A percentile compares a stretch with the other conserved stretches of the same genome.
phyloP scores from a whole-genome alignment of 2,797 vertebrate species.

The Percopsis omiscomaycus region DNA sequence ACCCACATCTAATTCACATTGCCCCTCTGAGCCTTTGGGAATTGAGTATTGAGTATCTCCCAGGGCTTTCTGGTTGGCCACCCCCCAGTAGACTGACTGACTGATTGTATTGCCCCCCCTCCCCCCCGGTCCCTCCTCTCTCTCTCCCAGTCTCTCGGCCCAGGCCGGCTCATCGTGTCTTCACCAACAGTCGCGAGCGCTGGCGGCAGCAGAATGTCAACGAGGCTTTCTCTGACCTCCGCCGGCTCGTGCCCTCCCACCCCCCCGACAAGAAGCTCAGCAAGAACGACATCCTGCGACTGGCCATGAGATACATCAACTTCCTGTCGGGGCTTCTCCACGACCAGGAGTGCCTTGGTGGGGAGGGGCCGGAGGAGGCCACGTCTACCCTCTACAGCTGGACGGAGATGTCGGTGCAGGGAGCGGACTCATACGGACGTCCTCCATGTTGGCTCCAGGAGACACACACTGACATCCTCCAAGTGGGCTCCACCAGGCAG shows the following conservation, averaged over 20 bases:
- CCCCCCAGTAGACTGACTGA: too few relatives aligned
- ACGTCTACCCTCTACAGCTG: constrained; percentile 45
- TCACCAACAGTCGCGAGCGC: constrained; percentile 88
- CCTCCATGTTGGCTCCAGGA: too few relatives aligned
- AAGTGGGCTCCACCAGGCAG: too few relatives aligned
- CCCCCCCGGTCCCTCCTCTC: neutral
- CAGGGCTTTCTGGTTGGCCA: too few relatives aligned
- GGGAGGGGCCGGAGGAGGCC: neutral
- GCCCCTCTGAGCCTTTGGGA: too few relatives aligned
- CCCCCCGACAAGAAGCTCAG: constrained; percentile 92
- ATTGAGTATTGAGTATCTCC: too few relatives aligned
- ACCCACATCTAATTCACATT: too few relatives aligned
- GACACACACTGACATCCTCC: too few relatives aligned
- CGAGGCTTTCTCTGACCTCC: constrained; percentile 87
- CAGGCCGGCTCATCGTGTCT: constrained; percentile 81
- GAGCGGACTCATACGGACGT: constrained; percentile 81
- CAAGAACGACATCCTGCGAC: constrained; percentile 91
- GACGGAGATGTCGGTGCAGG: constrained; percentile 74
- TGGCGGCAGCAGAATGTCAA: constrained; percentile 94
- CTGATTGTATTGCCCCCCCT: too few relatives aligned
- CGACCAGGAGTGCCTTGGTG: constrained; percentile 78
- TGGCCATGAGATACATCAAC: constrained; percentile 91
- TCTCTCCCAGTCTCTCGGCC: constrained; percentile 77
- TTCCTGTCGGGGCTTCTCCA: constrained; percentile 87
- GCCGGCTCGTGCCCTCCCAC: constrained; percentile 88